A percentile compares a stretch with the other conserved stretches of the same genome.
These are phyloP conservation scores for Anoplolepis gracilipes DNA, from an alignment of 1,140 invertebrate species.

Conservation along the genomic window DNA sequence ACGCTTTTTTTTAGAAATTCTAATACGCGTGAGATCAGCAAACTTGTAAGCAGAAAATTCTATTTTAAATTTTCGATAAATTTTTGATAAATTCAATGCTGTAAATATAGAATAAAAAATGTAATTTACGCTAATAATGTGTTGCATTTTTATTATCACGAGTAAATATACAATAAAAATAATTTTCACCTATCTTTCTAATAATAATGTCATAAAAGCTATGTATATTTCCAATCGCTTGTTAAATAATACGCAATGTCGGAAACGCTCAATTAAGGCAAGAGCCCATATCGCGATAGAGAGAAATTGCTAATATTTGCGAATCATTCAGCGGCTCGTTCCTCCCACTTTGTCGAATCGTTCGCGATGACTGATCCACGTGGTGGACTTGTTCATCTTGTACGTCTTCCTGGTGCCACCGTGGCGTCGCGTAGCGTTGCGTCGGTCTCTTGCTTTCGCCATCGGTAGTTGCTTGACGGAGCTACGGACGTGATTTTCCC, in stretches of 20 bases:
- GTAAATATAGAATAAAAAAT: not conserved
- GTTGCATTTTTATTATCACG: not conserved
- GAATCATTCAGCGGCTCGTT: constrained; percentile 14
- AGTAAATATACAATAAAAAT: not conserved
- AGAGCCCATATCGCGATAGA: not conserved
- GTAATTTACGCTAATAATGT: not conserved
- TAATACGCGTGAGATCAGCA: not conserved
- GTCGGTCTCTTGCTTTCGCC: constrained; percentile 39
- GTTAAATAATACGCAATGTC: not conserved
- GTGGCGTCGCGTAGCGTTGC: no score
- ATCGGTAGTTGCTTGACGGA: constrained; percentile 61
- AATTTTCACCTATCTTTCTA: not conserved
- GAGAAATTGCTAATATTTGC: constrained; percentile 49
- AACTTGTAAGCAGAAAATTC: not conserved
- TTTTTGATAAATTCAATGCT: not conserved
- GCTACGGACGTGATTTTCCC: constrained; percentile 62
- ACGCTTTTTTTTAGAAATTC: not conserved
- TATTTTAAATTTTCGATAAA: no score
- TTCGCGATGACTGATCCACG: constrained; percentile 47
- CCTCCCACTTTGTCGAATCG: constrained; percentile 16
- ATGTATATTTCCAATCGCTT: not conserved
- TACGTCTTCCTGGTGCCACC: constrained; percentile 19
- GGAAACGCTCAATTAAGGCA: not conserved
- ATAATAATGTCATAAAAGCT: not conserved
- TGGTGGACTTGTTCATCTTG: constrained; percentile 44